Conservation (phyloP, 1,140 invertebrate genomes). For the Kradibia gibbosae region DNA sequence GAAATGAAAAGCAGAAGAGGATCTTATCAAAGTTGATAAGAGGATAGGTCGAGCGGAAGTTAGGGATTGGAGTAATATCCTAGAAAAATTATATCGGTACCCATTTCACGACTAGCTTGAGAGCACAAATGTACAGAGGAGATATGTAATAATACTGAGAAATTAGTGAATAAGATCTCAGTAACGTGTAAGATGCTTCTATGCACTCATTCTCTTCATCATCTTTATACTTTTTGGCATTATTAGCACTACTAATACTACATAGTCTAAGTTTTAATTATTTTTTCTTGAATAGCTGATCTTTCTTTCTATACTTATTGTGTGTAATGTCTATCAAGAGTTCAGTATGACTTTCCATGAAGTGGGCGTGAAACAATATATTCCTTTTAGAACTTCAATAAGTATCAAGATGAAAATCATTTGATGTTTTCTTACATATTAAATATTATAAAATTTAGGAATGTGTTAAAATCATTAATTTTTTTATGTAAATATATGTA, state of each 20-base stretch:
- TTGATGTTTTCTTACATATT: not conserved
- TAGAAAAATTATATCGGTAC: conserved; percentile 42
- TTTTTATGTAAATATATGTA: no score
- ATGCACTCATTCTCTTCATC: conserved; percentile 27
- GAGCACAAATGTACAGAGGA: not conserved
- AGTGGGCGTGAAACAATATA: not conserved
- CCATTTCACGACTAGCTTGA: not conserved
- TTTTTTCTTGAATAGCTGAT: not conserved
- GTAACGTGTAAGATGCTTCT: conserved; percentile 15
- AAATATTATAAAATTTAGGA: no score
- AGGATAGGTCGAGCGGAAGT: conserved; percentile 6
- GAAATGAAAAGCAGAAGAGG: not conserved
- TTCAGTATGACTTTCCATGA: not conserved
- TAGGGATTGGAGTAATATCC: conserved; percentile 20
- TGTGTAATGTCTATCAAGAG: not conserved
- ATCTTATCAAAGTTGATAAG: not conserved
- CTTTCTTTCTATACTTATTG: not conserved
- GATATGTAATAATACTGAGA: conserved; percentile 38
- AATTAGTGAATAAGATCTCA: conserved; percentile 44
- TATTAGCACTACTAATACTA: not conserved
- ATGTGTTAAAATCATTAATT: no score
- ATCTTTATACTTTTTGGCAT: not conserved
- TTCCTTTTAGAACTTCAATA: not conserved
- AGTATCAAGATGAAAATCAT: conserved; percentile 15
- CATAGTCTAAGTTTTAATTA: not conserved